These are phyloP conservation scores for Rissa tridactyla DNA, from an alignment of 2,113 vertebrate genomes.

Conservation along the genomic window DNA sequence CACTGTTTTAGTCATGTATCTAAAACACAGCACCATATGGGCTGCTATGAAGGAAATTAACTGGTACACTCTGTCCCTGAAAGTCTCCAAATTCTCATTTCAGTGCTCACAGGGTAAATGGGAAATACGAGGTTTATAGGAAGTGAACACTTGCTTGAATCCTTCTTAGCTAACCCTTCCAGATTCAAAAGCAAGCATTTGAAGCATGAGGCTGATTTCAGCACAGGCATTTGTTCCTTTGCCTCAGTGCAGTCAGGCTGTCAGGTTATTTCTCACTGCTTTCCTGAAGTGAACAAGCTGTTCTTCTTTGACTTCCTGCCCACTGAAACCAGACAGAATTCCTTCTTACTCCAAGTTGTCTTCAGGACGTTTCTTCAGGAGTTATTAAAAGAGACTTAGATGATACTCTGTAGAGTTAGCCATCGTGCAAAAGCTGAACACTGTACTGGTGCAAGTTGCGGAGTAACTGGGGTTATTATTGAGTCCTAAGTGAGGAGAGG, in stretches of 20 bases:
- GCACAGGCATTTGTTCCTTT: neutral
- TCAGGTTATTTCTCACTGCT: neutral
- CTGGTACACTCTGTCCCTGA: neutral
- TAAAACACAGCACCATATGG: neutral
- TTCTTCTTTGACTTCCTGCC: slow-evolving; percentile 11
- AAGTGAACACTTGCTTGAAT: neutral
- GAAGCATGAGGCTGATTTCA: neutral
- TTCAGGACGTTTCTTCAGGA: neutral
- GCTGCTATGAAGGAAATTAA: neutral
- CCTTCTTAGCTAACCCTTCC: neutral
- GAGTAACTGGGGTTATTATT: neutral
- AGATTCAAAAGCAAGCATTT: neutral
- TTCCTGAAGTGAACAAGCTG: slow-evolving; percentile 9
- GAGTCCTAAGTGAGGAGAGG: neutral
- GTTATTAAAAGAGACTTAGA: neutral
- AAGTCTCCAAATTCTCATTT: neutral
- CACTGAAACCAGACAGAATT: slow-evolving; percentile 1
- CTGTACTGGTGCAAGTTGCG: neutral
- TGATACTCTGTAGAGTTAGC: neutral
- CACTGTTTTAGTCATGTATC: neutral
- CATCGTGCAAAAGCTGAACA: neutral
- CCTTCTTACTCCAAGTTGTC: neutral
- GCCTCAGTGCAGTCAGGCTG: neutral
- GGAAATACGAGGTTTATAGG: neutral
- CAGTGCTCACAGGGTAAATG: neutral